A percentile compares a stretch with the other conserved stretches of the same genome.
These are phyloP conservation scores for Hedya salicella DNA, from an alignment of 2,888 invertebrate species.

Conservation along the genomic window DNA sequence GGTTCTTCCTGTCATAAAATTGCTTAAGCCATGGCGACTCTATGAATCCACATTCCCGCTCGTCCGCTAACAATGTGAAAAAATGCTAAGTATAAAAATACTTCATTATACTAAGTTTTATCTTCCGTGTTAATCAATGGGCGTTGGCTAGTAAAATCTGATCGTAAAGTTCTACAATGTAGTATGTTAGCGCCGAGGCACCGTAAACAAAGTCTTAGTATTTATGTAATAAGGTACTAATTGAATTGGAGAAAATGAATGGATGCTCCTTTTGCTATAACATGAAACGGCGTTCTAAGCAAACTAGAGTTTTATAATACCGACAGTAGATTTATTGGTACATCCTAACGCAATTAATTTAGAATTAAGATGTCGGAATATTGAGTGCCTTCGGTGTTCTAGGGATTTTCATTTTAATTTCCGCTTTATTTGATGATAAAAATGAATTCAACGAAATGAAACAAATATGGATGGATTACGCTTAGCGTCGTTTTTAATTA, in stretches of 20 bases:
- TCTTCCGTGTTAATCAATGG: slow-evolving; percentile 78
- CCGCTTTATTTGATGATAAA: slow-evolving; percentile 34
- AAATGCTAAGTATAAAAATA: slow-evolving; percentile 76
- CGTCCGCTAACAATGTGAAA: slow-evolving; percentile 75
- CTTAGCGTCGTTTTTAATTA: slow-evolving; percentile 23
- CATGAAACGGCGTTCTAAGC: slow-evolving; percentile 57
- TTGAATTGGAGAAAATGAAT: slow-evolving; percentile 40
- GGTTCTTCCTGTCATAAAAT: no score
- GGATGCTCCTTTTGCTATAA: slow-evolving; percentile 48
- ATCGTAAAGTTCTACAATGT: slow-evolving; percentile 54
- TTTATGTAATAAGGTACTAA: slow-evolving; percentile 44
- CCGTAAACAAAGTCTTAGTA: slow-evolving; percentile 46
- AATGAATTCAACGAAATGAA: slow-evolving; percentile 25
- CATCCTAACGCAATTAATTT: slow-evolving; percentile 72
- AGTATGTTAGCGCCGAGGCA: slow-evolving; percentile 31
- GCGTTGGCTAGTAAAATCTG: slow-evolving; percentile 73
- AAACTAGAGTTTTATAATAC: slow-evolving; percentile 71
- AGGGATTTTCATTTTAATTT: slow-evolving; percentile 44
- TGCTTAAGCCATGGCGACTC: no score
- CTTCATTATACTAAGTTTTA: slow-evolving; percentile 77
- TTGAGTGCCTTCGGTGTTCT: slow-evolving; percentile 51
- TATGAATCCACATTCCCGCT: slow-evolving; percentile 51
- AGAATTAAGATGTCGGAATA: slow-evolving; percentile 69
- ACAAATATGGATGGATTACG: slow-evolving; percentile 22
- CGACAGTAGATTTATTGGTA: slow-evolving; percentile 72